Percentiles rank a stretch among this genome's conserved stretches.
These are phyloP conservation scores for Anabacerthia variegaticeps DNA, from an alignment of 2,797 vertebrate species.

Conservation along the genomic window DNA sequence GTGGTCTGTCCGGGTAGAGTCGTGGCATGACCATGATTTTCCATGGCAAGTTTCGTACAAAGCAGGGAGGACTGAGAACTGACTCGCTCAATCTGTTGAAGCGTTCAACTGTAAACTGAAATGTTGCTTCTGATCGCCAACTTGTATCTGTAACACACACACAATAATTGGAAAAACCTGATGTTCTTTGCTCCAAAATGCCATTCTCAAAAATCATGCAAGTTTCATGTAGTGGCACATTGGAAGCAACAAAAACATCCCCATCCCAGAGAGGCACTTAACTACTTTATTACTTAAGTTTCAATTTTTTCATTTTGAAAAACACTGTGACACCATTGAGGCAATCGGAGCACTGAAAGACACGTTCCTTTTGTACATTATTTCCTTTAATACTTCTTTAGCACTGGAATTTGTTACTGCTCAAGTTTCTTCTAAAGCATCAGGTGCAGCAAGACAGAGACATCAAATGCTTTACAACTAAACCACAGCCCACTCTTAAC, in stretches of 20 bases:
- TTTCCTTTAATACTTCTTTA: neutral
- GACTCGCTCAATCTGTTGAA: conserved; percentile 98
- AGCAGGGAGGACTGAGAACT: conserved; percentile 98
- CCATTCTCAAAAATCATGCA: neutral
- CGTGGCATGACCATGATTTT: conserved; percentile 99
- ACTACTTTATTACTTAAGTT: neutral
- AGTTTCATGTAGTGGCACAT: neutral
- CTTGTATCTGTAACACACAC: conserved; percentile 88
- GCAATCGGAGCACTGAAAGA: neutral
- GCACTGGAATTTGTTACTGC: neutral
- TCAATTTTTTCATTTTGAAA: neutral
- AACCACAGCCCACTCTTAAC: neutral
- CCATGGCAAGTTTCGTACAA: conserved; percentile 97
- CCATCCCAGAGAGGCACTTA: neutral
- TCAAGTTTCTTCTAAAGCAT: neutral
- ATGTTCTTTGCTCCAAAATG: neutral
- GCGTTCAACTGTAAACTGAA: conserved; percentile 96
- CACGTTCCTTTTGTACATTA: rapidly evolving
- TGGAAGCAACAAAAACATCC: neutral
- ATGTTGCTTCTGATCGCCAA: conserved; percentile 98
- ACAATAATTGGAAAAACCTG: neutral
- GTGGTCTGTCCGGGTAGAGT: conserved; percentile 96
- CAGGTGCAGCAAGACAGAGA: neutral
- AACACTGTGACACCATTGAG: neutral
- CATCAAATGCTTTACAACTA: neutral